Base-by-base conservation (phyloP, 1,140 invertebrate genomes). In the Phymastichus coffea region DNA sequence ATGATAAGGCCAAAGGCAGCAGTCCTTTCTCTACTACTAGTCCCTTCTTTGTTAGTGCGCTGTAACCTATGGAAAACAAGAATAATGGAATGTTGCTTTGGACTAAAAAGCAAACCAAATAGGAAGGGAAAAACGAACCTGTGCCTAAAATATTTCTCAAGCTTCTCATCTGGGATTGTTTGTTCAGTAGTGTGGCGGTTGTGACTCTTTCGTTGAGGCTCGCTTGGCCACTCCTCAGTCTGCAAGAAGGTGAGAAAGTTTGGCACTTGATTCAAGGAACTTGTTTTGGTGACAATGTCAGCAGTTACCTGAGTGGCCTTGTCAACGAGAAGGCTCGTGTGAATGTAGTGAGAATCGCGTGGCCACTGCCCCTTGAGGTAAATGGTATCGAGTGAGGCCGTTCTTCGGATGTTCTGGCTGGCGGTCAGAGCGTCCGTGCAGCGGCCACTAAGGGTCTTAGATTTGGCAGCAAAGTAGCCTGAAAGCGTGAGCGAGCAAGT, bases 311-410 rank as follows among this genome's bases (percentile, higher is more conserved):
- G 88, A 66, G 88, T 91, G 44, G 88, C 85, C 80, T 90, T 90
- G 73, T 91, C 87, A 35, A 91, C 83, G 76, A 88, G 83, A 57
- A 83, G 80, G 58, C 83, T 85, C 66, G 83, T 82, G 73, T 87
- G 85, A 60, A 85, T 82, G 66, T 82, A 84, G 67, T 86, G 85
- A 62, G 82, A 83, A 67, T 90, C 88, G 65, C 86, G 83, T 44
- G 88, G 87, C 87, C 87, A 90, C 66, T 89, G 87, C 66, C 87
- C 88, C 71, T 87, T 86, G 53, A 90, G 80, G 74, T 90, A 89
- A 62, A 91, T 85, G 15, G 88, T 87, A 70, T 91, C 89, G 63
- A 91, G 74, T 12, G 88, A 91, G 44, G 88, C 88, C 63, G 88
- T 90, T 53, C 88, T 82, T 68, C 88, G 79, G 65, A 91, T 90